Evolutionary conservation across 2,888 invertebrate genomes (phyloP), one percentile per base, ranked within the genome.

Genomic region (Barypeithes pellucidus): DNA sequence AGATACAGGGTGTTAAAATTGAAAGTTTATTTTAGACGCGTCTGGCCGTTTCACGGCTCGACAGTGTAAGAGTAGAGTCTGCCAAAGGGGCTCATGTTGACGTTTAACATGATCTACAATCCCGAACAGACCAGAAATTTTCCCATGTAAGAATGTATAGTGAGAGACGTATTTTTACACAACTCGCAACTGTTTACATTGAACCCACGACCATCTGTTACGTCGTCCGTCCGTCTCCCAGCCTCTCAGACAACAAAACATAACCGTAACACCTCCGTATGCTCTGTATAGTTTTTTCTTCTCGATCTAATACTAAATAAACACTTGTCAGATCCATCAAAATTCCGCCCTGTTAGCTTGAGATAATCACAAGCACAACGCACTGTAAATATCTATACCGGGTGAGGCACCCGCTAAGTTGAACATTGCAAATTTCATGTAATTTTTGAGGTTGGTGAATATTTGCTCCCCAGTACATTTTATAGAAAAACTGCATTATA

Each of bases 291-390:
- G 47, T 63, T 47, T 50, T 50, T 47, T 33, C 45, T 14, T 29
- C 41, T 29, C 29, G 12, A n/a, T n/a, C 12, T 59, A 67, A 59
- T 33, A 45, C 59, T 67, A 54, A 59, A 45, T 47, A 68, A 68
- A 68, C 67, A 68, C 45, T 50, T 68, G 47, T 68, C 59, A 45
- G n/a, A 65, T 63, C 63, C 63, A 47, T 63, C 33, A 63, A 62
- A 62, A 63, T 63, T 47, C 62, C 47, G 36, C 63, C 63, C 47
- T 36, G 63, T 50, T 47, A 63, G 45, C 9, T 29, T 33, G 47
- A 11, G 24, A 62, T 67, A 67, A 59, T 47, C n/a, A n/a, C n/a
- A 65, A 72, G 24, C 66, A 60, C 50, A 65, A 66, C n/a, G n/a
- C n/a, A n/a, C n/a, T n/a, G n/a, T n/a, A n/a, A n/a, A n/a, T n/a